Evolutionary conservation across 2,113 vertebrate species (phyloP).

Genomic region (Morone saxatilis): DNA sequence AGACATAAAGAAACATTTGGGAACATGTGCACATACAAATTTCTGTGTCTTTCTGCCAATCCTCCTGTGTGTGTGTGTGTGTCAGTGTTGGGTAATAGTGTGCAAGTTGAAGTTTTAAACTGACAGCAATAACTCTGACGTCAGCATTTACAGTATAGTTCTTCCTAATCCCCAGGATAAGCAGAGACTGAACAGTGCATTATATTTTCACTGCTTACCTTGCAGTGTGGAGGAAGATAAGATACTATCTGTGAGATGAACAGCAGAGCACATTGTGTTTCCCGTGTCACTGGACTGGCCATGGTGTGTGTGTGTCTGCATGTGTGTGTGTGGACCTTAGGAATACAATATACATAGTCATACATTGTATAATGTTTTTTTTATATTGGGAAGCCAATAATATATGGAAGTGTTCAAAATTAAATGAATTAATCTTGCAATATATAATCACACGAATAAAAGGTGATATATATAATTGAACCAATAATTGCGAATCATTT

Average conservation of each 20-base stretch:
- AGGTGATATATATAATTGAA: too few species aligned
- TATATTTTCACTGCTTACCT: conserved; percentile 35
- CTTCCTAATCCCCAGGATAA: conserved; percentile 52
- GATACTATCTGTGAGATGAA: conserved; percentile 67
- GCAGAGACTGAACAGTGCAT: conserved; percentile 40
- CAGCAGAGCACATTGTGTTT: conserved; percentile 45
- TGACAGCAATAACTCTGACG: conserved; percentile 22
- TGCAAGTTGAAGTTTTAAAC: conserved; percentile 15
- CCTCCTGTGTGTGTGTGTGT: not conserved
- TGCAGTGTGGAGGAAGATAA: conserved; percentile 64
- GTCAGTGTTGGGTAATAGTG: not conserved
- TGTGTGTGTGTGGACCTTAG: not conserved
- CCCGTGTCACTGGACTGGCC: conserved; percentile 25
- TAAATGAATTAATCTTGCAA: too few species aligned
- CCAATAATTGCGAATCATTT: too few species aligned
- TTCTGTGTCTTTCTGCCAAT: not conserved
- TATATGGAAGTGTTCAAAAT: too few species aligned
- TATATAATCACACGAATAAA: too few species aligned
- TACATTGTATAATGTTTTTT: too few species aligned
- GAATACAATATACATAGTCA: not conserved
- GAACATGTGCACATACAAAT: not conserved
- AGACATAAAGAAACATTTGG: not conserved
- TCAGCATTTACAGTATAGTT: conserved; percentile 38
- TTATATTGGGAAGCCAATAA: too few species aligned
- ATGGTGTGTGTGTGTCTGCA: not conserved